A percentile compares a stretch with the other conserved stretches of the same genome.
Conservation (phyloP, 2,888 invertebrate genomes). For the Caenorhabditis virilis region DNA sequence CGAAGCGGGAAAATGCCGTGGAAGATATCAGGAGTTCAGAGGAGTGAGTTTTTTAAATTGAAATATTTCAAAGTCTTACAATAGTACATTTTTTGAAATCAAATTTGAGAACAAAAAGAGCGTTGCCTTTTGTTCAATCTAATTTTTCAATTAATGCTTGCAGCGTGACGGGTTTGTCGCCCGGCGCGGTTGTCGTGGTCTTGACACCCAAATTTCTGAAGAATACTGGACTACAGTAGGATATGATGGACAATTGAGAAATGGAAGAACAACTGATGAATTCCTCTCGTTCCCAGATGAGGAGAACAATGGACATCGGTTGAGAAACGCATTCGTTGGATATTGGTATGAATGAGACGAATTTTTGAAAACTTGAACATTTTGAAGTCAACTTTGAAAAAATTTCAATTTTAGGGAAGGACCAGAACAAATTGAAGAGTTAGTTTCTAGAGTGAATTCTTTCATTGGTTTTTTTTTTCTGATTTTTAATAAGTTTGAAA, state of each 20-base stretch:
- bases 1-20: slow-evolving; percentile 10
- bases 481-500: neutral
- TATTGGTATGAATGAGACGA: slow-evolving; percentile 39
- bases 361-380: neutral
- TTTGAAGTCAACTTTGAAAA: neutral
- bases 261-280: slow-evolving; percentile 41
- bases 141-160: neutral
- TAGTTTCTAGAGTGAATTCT: too few relatives aligned
- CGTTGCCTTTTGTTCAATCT: neutral
- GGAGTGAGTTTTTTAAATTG: slow-evolving; percentile 6
- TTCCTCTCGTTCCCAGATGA: slow-evolving; percentile 45
- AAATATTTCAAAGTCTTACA: neutral
- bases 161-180: neutral
- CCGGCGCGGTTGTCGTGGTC: slow-evolving; percentile 21
- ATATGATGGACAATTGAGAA: slow-evolving; percentile 47
- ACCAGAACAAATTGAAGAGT: slow-evolving; percentile 5
- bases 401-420: slow-evolving; percentile 16
- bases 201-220: slow-evolving; percentile 43
- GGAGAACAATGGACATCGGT: slow-evolving; percentile 20
- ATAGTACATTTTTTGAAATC: neutral
- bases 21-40: slow-evolving; percentile 20
- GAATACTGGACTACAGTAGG: slow-evolving; percentile 57
- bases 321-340: slow-evolving; percentile 40
- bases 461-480: too few relatives aligned
- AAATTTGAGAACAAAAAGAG: neutral